Evolutionary conservation across 2,113 vertebrate genomes (phyloP), one percentile per base, ranked within the genome.

Genomic region (Xenopus borealis): DNA sequence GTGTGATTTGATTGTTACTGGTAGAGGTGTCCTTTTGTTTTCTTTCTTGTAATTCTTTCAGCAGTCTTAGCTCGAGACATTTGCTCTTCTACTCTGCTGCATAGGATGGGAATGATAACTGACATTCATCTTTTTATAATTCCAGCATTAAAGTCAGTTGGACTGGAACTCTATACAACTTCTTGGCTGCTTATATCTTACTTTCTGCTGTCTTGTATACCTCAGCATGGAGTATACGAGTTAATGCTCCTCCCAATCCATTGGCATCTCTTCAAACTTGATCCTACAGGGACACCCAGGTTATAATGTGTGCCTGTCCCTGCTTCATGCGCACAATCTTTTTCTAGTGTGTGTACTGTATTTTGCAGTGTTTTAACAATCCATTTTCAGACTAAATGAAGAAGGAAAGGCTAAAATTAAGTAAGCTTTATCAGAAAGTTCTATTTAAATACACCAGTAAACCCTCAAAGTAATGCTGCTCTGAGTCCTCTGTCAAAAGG

Each of bases 191-290:
- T 65, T 27, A 62, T 45, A 11, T 12, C 73, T 62, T 59, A 75
- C 84, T 79, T 77, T 86, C 82, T 80, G 59, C 68, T 82, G 67
- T 74, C 83, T 77, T 33, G 58, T 84, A 68, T 85, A 85, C 86
- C 83, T 85, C 85, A 84, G 83, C 85, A 81, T 86, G 85, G 83
- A 80, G 62, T 80, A 13, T 80, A 66, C 20, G 0, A 69, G 81
- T 86, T 82, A 86, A 85, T 82, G 72, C 72, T 75, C 82, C 83
- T 87, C 69, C 80, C 76, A 82, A 73, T 62, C 65, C 80, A 76
- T 81, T 79, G 75, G 63, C 85, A 77, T 64, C 84, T 84, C 80
- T 89, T 62, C 85, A 78, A 64, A 84, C 82, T 50, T 84, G 83
- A 86, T 71, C 78, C 81, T 78, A 77, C 85, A 75, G 70, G 79